Base-by-base conservation (phyloP, 2,797 vertebrate species). In the Enteromius fasciolatus region DNA sequence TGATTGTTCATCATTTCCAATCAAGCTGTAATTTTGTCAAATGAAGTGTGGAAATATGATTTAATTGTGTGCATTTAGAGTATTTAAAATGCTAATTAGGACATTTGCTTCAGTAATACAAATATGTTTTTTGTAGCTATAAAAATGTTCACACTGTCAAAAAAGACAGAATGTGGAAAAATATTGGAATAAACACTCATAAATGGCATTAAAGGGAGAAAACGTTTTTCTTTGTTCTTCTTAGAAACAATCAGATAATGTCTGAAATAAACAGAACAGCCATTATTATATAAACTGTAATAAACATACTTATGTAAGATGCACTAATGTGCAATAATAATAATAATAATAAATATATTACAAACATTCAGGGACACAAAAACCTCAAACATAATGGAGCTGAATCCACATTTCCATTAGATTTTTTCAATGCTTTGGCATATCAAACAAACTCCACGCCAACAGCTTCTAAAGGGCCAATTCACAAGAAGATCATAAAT, bases 401-500 rank as follows among this genome's bases (percentile, higher is more conserved):
- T 63, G 59, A 17, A 31, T 14, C 59, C 59, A 63, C 6, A 63
- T 63, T 63, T 31, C 6, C 25, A 63, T 41, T 75, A 18, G 48
- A 75, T 48, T 57, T 46, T 5, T 57, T 78, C 31, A 64, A 31
- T 28, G 46, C 36, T 84, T 31, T 57, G 36, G 25, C 28, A 17
- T 66, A 76, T 67, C 39, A 82, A 33, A 74, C 50, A 44, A 77
- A 83, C 76, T 41, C 10, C 74, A 69, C 7, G 61, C 69, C 67
- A 61, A 75, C 33, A 3, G n/a, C 41, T 61, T 70, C 76, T 67
- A 33, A 68, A 64, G 46, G 17, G 41, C 28, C 68, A 75, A 52
- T 81, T 81, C 74, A 33, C 74, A 81, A 57, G 54, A 17, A 76
- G 66, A 66, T 46, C 70, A 67, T 77, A 80, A 64, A 80, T 67